Evolutionary conservation across 1,140 invertebrate species (phyloP).

Genomic region (Centruroides sculpturatus): DNA sequence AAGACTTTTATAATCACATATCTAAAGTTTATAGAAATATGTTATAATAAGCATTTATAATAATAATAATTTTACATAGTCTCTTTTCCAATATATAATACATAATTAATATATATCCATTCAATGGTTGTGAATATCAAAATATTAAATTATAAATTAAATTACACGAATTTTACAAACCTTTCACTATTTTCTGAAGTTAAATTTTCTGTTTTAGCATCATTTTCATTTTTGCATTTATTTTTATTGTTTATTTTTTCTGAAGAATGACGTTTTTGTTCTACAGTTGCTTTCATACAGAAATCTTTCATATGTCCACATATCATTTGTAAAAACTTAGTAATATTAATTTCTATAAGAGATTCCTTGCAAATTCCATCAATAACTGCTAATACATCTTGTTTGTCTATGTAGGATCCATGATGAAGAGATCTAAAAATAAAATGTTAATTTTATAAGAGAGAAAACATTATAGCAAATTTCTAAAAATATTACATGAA

Average conservation of each 20-base stretch:
- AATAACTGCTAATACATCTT: constrained; percentile 55
- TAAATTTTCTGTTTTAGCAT: too few relatives aligned
- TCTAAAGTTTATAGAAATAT: too few relatives aligned
- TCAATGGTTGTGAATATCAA: too few relatives aligned
- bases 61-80: too few relatives aligned
- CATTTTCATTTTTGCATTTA: background rate
- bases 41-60: too few relatives aligned
- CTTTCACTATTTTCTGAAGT: too few relatives aligned
- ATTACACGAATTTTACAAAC: too few relatives aligned
- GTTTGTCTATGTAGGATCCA: constrained; percentile 39
- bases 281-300: constrained; percentile 18
- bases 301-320: constrained; percentile 42
- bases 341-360: constrained; percentile 54
- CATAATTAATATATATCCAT: too few relatives aligned
- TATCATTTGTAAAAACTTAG: constrained; percentile 39
- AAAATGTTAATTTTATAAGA: constrained; percentile 26
- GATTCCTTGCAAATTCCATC: constrained; percentile 52
- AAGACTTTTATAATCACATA: too few relatives aligned
- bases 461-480: constrained; percentile 3
- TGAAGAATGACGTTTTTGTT: constrained; percentile 7
- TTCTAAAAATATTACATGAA: too few relatives aligned
- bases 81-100: too few relatives aligned
- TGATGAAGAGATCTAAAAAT: constrained; percentile 46
- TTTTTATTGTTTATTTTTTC: constrained; percentile 1
- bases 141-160: too few relatives aligned